A percentile compares a stretch with the other conserved stretches of the same genome.
Conservation (phyloP, 2,797 vertebrate genomes). For the Xiphophorus birchmanni region DNA sequence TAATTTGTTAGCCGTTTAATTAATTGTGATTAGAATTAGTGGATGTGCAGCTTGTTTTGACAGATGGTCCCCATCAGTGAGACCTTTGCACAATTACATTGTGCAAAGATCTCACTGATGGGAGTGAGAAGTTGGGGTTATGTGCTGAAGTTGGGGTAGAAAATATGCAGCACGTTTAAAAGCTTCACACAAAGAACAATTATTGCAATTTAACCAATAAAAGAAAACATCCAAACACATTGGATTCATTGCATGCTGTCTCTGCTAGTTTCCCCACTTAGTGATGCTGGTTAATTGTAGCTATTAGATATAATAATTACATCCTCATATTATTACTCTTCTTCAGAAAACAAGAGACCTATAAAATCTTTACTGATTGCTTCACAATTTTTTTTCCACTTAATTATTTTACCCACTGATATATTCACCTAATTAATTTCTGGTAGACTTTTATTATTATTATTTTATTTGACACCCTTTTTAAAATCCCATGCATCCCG, state of each 20-base stretch:
- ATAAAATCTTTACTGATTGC: slow-evolving; percentile 35
- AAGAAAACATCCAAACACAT: slow-evolving; percentile 58
- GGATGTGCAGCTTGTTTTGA: slow-evolving; percentile 87
- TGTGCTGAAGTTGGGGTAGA: slow-evolving; percentile 67
- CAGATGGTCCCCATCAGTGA: slow-evolving; percentile 93
- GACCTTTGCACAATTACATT: slow-evolving; percentile 87
- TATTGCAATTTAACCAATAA: slow-evolving; percentile 69
- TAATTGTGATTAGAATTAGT: slow-evolving; percentile 93
- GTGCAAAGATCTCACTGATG: too few species aligned
- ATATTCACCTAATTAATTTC: not conserved
- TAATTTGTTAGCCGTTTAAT: slow-evolving; percentile 96
- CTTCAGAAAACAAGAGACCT: slow-evolving; percentile 8
- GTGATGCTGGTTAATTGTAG: slow-evolving; percentile 20
- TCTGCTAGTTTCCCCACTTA: slow-evolving; percentile 27
- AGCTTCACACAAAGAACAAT: slow-evolving; percentile 71
- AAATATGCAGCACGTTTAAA: slow-evolving; percentile 61
- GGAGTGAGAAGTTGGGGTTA: slow-evolving; percentile 23
- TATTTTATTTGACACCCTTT: slow-evolving; percentile 8
- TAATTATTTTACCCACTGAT: slow-evolving; percentile 10
- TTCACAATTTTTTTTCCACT: slow-evolving; percentile 32
- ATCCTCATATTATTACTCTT: slow-evolving; percentile 30
- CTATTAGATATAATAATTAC: slow-evolving; percentile 25
- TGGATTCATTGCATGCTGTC: slow-evolving; percentile 43
- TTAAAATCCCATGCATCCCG: slow-evolving; percentile 22
- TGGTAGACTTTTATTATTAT: not conserved